Evolutionary conservation across 2,888 invertebrate species (phyloP).

Genomic region (Ornithoptera alexandrae): DNA sequence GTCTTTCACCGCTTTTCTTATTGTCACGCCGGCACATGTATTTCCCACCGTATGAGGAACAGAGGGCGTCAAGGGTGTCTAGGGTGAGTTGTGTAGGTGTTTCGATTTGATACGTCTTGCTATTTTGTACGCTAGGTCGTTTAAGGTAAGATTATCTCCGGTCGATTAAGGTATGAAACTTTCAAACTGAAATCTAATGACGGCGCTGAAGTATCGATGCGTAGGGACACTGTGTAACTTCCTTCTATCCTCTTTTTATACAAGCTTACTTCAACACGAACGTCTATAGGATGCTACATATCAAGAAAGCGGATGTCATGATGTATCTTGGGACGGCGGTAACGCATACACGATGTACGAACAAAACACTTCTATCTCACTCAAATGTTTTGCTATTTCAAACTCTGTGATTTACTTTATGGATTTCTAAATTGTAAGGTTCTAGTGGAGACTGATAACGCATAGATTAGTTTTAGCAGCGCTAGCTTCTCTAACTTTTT

Average conservation of each 20-base stretch:
- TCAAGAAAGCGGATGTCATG: conserved; percentile 67
- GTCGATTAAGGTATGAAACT: conserved; percentile 68
- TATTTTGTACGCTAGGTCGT: conserved; percentile 68
- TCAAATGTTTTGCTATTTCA: conserved; percentile 75
- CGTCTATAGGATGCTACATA: conserved; percentile 77
- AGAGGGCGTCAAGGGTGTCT: conserved; percentile 44
- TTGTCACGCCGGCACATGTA: conserved; percentile 33
- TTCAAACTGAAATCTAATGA: conserved; percentile 46
- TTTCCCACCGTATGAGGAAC: conserved; percentile 30
- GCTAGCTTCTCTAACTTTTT: conserved; percentile 77
- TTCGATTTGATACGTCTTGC: conserved; percentile 61
- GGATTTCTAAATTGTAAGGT: conserved; percentile 79
- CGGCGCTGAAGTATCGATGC: conserved; percentile 71
- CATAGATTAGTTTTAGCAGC: conserved; percentile 80
- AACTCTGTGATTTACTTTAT: conserved; percentile 79
- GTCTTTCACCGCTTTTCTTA: conserved; percentile 28
- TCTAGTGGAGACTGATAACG: conserved; percentile 80
- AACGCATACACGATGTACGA: conserved; percentile 46
- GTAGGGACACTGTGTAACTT: conserved; percentile 70
- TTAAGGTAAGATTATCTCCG: conserved; percentile 66
- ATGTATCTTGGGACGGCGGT: conserved; percentile 59
- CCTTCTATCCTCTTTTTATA: conserved; percentile 50
- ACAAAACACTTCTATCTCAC: conserved; percentile 59
- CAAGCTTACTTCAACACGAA: conserved; percentile 57
- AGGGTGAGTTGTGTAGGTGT: conserved; percentile 48